Percentiles rank a stretch among this genome's conserved stretches.
These are phyloP conservation scores for Hyla sarda DNA, from an alignment of 2,113 vertebrate species.

Conservation along the genomic window DNA sequence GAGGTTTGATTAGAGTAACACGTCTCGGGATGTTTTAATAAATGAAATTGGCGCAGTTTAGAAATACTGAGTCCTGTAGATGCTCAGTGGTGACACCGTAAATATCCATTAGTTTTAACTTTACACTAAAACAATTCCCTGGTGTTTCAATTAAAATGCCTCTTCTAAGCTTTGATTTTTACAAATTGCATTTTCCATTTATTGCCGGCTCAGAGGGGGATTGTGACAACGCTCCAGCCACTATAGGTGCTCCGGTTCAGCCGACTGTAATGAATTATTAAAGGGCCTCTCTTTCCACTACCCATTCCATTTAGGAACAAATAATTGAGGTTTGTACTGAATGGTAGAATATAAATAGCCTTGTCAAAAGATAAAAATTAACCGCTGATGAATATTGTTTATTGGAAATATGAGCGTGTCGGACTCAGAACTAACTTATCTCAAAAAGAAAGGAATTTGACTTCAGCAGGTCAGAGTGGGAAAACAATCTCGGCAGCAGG, in stretches of 20 bases:
- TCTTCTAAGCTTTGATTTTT: slow-evolving; percentile 48
- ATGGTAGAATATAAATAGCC: slow-evolving; percentile 7
- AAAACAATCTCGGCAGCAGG: neutral
- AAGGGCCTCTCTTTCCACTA: neutral
- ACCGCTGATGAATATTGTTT: neutral
- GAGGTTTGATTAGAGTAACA: slow-evolving; percentile 31
- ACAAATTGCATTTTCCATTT: slow-evolving; percentile 56
- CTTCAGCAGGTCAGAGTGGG: neutral
- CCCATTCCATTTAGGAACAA: neutral
- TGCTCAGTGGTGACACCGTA: slow-evolving; percentile 23
- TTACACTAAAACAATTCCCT: slow-evolving; percentile 50
- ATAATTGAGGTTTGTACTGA: slow-evolving; percentile 32
- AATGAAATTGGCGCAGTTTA: slow-evolving; percentile 53
- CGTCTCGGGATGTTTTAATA: slow-evolving; percentile 49
- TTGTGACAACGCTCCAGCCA: slow-evolving; percentile 22
- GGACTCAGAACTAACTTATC: neutral
- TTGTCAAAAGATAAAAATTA: slow-evolving; percentile 34
- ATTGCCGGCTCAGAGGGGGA: slow-evolving; percentile 29
- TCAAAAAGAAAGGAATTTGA: neutral
- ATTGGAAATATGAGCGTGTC: neutral
- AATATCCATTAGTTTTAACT: slow-evolving; percentile 54
- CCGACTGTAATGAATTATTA: slow-evolving; percentile 48
- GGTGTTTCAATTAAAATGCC: slow-evolving; percentile 54
- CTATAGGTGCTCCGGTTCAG: slow-evolving; percentile 24
- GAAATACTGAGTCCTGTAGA: slow-evolving; percentile 34